Evolutionary conservation across 92 coral and sea anemone species (phyloP).

Genomic region (Parazoanthus swiftii): DNA sequence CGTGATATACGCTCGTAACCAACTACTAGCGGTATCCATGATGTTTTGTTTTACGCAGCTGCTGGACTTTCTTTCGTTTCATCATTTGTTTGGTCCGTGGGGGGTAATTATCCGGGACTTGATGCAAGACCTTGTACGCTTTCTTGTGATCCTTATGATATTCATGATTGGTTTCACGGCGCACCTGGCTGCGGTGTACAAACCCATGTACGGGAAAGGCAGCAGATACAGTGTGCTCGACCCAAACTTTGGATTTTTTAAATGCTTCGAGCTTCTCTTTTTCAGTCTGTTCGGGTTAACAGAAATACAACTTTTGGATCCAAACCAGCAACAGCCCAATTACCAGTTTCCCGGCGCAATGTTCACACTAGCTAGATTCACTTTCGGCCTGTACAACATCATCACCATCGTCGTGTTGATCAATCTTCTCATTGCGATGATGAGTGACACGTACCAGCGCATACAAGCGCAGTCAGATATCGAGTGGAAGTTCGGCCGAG

Average conservation of each 20-base stretch:
- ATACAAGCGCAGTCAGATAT: constrained; percentile 95
- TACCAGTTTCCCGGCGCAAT: constrained; percentile 52
- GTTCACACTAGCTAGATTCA: constrained; percentile 67
- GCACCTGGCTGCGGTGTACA: constrained; percentile 91
- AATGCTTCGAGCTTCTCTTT: constrained; percentile 79
- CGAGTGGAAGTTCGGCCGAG: constrained; percentile 99
- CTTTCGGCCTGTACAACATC: constrained; percentile 90
- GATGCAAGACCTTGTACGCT: constrained; percentile 96
- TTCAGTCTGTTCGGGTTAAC: constrained; percentile 92
- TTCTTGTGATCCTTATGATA: constrained; percentile 85
- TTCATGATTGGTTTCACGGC: constrained; percentile 97
- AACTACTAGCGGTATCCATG: constrained; percentile 90
- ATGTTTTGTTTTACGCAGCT: constrained; percentile 94
- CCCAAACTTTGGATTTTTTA: constrained; percentile 53
- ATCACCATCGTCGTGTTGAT: constrained; percentile 91
- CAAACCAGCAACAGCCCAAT: constrained; percentile 35
- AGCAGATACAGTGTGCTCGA: constrained; percentile 18
- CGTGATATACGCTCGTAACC: constrained; percentile 91
- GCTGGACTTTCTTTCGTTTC: constrained; percentile 91
- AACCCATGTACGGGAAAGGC: constrained; percentile 64
- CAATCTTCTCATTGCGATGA: constrained; percentile 97
- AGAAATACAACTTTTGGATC: constrained; percentile 58
- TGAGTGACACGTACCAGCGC: constrained; percentile 99
- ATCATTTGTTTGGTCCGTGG: constrained; percentile 99
- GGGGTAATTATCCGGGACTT: constrained; percentile 98